These are phyloP conservation scores for Orchesella cincta DNA, from an alignment of 1,140 invertebrate species.

Conservation along the genomic window DNA sequence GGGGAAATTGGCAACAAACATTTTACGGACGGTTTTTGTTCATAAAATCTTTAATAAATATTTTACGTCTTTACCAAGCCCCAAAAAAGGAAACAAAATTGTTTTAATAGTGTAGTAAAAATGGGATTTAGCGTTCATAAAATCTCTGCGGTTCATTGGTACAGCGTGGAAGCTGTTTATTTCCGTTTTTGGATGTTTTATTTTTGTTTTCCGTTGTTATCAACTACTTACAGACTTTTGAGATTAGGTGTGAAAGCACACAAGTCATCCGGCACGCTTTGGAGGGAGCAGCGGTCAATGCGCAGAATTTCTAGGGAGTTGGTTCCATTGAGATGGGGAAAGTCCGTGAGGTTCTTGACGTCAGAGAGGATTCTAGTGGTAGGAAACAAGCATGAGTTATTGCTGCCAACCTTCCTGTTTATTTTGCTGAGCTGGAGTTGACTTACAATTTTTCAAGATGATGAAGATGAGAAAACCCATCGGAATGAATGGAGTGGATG, in stretches of 20 bases:
- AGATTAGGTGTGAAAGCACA: conserved; percentile 75
- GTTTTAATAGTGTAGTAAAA: not conserved
- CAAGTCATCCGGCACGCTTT: conserved; percentile 69
- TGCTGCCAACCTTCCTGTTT: not conserved
- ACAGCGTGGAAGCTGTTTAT: too few species aligned
- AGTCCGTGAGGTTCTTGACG: conserved; percentile 71
- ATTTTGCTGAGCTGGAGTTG: not conserved
- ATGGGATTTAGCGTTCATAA: too few species aligned
- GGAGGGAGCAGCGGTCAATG: conserved; percentile 77
- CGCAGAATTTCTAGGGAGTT: conserved; percentile 74
- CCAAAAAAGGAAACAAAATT: not conserved
- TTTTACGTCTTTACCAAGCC: too few species aligned
- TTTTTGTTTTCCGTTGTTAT: too few species aligned
- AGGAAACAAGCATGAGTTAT: conserved; percentile 2
- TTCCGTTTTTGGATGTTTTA: too few species aligned
- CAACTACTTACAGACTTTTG: conserved; percentile 78
- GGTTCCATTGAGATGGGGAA: conserved; percentile 80
- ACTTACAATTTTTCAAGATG: conserved; percentile 46
- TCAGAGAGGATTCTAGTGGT: conserved; percentile 78
- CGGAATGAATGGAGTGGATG: conserved; percentile 42
- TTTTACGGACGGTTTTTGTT: too few species aligned
- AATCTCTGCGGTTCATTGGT: too few species aligned
- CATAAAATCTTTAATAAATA: too few species aligned
- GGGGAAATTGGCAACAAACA: too few species aligned
- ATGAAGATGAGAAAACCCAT: conserved; percentile 46